Percentiles rank a stretch among this genome's conserved stretches.
Conservation (phyloP, 2,797 vertebrate genomes). For the Huso huso region DNA sequence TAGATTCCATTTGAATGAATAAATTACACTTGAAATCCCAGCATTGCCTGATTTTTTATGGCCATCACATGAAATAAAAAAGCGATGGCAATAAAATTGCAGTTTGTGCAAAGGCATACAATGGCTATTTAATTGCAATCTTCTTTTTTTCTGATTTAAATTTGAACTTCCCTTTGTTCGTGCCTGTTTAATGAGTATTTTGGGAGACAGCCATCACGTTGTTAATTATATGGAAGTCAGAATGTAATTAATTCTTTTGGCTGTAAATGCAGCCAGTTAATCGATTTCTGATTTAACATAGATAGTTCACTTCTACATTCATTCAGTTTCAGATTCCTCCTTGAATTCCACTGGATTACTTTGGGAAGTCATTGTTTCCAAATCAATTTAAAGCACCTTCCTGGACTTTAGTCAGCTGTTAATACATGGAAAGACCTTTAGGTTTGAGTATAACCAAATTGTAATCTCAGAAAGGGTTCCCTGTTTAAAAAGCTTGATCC, state of each 20-base stretch:
- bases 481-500: no score
- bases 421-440: constrained; percentile 32
- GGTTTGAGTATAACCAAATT: no score
- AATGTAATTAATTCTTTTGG: constrained; percentile 69
- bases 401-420: constrained; percentile 40
- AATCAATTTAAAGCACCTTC: constrained; percentile 39
- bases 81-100: background rate
- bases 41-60: no score
- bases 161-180: constrained; percentile 66
- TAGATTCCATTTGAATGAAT: no score
- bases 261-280: constrained; percentile 64
- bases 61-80: no score
- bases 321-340: constrained; percentile 55
- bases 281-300: constrained; percentile 69
- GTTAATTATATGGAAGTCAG: constrained; percentile 60
- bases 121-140: background rate
- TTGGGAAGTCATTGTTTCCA: constrained; percentile 37
- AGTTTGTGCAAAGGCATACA: background rate
- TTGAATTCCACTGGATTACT: constrained; percentile 48
- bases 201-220: constrained; percentile 55
- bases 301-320: constrained; percentile 54
- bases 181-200: constrained; percentile 66
- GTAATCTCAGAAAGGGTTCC: no score
- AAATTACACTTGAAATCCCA: no score
- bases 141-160: constrained; percentile 57